Conservation (phyloP, 2,888 invertebrate genomes). For the Papilio gigon region DNA sequence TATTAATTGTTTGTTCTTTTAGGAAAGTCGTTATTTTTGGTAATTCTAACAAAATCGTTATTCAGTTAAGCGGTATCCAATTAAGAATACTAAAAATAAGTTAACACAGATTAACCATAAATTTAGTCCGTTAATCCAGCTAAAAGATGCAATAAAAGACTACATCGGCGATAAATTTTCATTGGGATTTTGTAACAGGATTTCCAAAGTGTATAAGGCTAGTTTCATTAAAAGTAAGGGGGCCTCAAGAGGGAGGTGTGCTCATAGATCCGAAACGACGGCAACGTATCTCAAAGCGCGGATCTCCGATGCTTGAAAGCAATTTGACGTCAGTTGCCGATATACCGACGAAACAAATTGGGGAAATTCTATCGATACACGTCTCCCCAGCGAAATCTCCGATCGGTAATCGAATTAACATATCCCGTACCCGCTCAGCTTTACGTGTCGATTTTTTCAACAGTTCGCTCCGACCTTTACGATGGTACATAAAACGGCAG, state of each 20-base stretch:
- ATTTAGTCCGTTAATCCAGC: not conserved
- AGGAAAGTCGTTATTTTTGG: not conserved
- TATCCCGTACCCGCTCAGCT: slow-evolving; percentile 58
- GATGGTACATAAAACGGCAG: slow-evolving; percentile 68
- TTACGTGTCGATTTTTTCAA: slow-evolving; percentile 55
- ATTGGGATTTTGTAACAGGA: not conserved
- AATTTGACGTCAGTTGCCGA: slow-evolving; percentile 28
- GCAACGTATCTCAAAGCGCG: slow-evolving; percentile 35
- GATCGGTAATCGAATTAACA: slow-evolving; percentile 64
- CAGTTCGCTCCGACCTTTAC: slow-evolving; percentile 63
- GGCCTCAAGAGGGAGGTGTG: slow-evolving; percentile 9
- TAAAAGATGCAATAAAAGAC: not conserved
- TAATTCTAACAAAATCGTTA: not conserved
- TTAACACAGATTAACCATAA: not conserved
- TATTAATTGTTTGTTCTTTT: no score
- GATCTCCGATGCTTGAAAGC: slow-evolving; percentile 37
- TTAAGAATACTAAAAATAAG: not conserved
- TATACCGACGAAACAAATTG: slow-evolving; percentile 38
- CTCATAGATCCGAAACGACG: slow-evolving; percentile 32
- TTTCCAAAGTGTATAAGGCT: slow-evolving; percentile 22
- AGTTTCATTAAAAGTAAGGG: slow-evolving; percentile 38
- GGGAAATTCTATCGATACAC: slow-evolving; percentile 44
- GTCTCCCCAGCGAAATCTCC: slow-evolving; percentile 42
- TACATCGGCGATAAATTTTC: slow-evolving; percentile 20
- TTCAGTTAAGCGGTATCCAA: not conserved